Evolutionary conservation across 2,113 vertebrate genomes (phyloP).

Genomic region (Pelmatolapia mariae): DNA sequence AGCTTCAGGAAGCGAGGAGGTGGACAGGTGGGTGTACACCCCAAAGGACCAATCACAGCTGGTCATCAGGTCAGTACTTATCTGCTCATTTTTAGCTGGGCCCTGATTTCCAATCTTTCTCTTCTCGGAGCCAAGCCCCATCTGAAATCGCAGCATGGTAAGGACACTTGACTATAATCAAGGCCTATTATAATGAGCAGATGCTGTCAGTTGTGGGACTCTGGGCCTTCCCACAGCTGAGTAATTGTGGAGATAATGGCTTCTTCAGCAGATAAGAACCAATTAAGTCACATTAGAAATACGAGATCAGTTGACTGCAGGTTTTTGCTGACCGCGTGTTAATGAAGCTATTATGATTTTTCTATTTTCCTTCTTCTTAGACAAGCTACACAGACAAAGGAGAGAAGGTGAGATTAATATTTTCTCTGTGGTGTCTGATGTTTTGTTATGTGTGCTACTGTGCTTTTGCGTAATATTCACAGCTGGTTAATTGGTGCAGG

Average conservation of each 20-base stretch:
- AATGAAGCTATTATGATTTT: neutral
- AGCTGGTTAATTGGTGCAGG: neutral
- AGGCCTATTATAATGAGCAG: neutral
- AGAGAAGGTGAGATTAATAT: slow-evolving; percentile 70
- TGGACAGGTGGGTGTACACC: slow-evolving; percentile 65
- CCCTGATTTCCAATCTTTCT: slow-evolving; percentile 34
- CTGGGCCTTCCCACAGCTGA: neutral
- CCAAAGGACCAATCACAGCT: slow-evolving; percentile 65
- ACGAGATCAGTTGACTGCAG: neutral
- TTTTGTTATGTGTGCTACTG: neutral
- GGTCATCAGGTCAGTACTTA: slow-evolving; percentile 56
- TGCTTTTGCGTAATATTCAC: neutral
- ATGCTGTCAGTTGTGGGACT: neutral
- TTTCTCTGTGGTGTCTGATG: neutral
- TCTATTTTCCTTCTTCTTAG: slow-evolving; percentile 47
- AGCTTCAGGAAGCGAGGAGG: slow-evolving; percentile 13
- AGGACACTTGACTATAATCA: slow-evolving; percentile 15
- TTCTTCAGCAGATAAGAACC: neutral
- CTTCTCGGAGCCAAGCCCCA: slow-evolving; percentile 5
- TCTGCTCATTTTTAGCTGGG: neutral
- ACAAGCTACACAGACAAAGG: slow-evolving; percentile 82
- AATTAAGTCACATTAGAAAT: neutral
- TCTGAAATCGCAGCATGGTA: slow-evolving; percentile 64
- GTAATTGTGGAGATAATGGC: neutral
- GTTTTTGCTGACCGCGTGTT: neutral